Conservation (phyloP, 2,797 vertebrate species). For the Sebastes variabilis region DNA sequence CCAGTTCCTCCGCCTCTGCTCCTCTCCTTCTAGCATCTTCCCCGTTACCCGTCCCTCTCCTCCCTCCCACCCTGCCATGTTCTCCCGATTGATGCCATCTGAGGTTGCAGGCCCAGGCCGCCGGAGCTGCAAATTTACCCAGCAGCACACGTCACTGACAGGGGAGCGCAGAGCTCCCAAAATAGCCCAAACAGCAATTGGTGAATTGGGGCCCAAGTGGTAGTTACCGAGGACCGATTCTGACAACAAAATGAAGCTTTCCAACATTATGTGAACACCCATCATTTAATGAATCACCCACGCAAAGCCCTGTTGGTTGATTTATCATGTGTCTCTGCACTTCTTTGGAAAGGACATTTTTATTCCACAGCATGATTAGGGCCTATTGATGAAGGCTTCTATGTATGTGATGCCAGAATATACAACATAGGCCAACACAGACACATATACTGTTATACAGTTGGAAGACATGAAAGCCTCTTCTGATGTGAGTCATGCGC, state of each 20-base stretch:
- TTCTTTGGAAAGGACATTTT: not conserved
- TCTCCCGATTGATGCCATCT: conserved; percentile 67
- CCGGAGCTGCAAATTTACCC: conserved; percentile 76
- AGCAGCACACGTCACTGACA: conserved; percentile 81
- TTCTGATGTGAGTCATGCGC: conserved; percentile 26
- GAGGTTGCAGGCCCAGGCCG: conserved; percentile 72
- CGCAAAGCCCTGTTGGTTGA: not conserved
- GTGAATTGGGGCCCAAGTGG: conserved; percentile 67
- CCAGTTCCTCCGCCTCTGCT: not conserved
- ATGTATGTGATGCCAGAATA: not conserved
- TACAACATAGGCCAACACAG: not conserved
- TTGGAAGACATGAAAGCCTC: conserved; percentile 19
- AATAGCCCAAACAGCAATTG: conserved; percentile 78
- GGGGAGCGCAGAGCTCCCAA: conserved; percentile 68
- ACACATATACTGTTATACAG: not conserved
- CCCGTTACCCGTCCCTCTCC: conserved; percentile 10
- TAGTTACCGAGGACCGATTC: conserved; percentile 60
- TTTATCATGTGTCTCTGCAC: conserved; percentile 13
- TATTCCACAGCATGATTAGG: not conserved
- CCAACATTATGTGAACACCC: conserved; percentile 31
- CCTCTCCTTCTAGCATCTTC: conserved; percentile 18
- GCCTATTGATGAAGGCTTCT: not conserved
- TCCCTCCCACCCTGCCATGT: conserved; percentile 36
- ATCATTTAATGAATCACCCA: conserved; percentile 34
- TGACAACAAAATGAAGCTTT: conserved; percentile 62